These are phyloP conservation scores for Melangyna quadrimaculata DNA, from an alignment of 2,888 invertebrate species.

Conservation along the genomic window DNA sequence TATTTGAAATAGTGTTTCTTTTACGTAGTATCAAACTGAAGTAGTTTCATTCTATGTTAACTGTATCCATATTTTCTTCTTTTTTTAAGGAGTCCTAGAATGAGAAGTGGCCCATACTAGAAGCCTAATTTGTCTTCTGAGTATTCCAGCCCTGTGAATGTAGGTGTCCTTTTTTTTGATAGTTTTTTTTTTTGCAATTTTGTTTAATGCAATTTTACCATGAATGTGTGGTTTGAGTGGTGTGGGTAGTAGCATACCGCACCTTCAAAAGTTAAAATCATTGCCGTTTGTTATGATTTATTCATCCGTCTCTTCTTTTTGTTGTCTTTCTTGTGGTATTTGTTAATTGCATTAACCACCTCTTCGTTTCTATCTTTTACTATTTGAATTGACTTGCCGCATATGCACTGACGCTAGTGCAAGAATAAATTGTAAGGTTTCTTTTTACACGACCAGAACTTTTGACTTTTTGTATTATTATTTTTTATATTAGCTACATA, in stretches of 20 bases:
- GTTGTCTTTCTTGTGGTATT: conserved; percentile 29
- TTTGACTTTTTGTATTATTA: conserved; percentile 5
- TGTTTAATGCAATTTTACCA: background rate
- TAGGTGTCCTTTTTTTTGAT: conserved; percentile 22
- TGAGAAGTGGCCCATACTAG: background rate
- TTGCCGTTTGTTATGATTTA: conserved; percentile 37
- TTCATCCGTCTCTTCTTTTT: conserved; percentile 13
- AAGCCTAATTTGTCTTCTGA: background rate
- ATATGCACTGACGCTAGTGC: conserved; percentile 6
- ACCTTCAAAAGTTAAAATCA: conserved; percentile 26
- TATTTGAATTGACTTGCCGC: background rate
- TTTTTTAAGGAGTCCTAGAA: background rate
- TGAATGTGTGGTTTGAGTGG: background rate
- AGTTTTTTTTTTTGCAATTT: background rate
- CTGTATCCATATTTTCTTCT: too few relatives aligned
- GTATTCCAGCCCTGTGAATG: background rate
- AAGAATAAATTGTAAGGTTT: conserved; percentile 14
- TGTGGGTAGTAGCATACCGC: conserved; percentile 19
- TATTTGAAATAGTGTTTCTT: too few relatives aligned
- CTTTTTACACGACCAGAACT: conserved; percentile 7
- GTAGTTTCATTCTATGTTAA: too few relatives aligned
- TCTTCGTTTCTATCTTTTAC: background rate
- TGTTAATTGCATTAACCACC: conserved; percentile 36
- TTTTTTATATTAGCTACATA: background rate
- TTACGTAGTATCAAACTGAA: too few relatives aligned